These are phyloP conservation scores for Mythimna albipuncta DNA, from an alignment of 2,888 invertebrate genomes.

Conservation along the genomic window DNA sequence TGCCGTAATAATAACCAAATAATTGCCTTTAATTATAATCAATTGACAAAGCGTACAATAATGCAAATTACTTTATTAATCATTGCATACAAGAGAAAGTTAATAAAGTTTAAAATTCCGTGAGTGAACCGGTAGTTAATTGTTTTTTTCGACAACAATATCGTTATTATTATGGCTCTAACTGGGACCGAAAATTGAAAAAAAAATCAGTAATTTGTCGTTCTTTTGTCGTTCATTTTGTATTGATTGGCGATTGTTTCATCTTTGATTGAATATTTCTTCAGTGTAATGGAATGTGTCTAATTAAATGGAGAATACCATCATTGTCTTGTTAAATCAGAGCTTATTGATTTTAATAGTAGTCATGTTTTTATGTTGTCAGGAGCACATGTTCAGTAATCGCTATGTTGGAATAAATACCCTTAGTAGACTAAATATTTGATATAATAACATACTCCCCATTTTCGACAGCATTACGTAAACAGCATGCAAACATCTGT, in stretches of 20 bases:
- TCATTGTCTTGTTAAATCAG: not conserved
- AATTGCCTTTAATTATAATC: not conserved
- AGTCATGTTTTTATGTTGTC: not conserved
- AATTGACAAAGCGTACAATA: conserved; percentile 2
- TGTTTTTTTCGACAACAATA: conserved; percentile 52
- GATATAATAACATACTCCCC: too few relatives aligned
- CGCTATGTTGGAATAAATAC: not conserved
- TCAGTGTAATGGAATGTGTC: not conserved
- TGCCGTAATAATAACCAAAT: too few relatives aligned
- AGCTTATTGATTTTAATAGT: not conserved
- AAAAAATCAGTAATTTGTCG: conserved; percentile 54
- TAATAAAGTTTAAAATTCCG: conserved; percentile 43
- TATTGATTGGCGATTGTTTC: conserved; percentile 56
- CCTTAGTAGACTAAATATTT: too few relatives aligned
- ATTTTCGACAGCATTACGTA: too few relatives aligned
- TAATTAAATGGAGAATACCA: not conserved
- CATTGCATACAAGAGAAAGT: not conserved
- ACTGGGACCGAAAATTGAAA: conserved; percentile 53
- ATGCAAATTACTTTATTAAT: not conserved
- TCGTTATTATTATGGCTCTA: conserved; percentile 44
- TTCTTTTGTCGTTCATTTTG: conserved; percentile 38
- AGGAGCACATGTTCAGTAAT: not conserved
- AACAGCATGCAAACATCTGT: too few relatives aligned
- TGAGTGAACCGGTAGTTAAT: conserved; percentile 18
- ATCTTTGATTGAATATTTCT: conserved; percentile 20